phyloP scores from a whole-genome alignment of 2,888 invertebrate species.

The Tuberolachnus salignus region DNA sequence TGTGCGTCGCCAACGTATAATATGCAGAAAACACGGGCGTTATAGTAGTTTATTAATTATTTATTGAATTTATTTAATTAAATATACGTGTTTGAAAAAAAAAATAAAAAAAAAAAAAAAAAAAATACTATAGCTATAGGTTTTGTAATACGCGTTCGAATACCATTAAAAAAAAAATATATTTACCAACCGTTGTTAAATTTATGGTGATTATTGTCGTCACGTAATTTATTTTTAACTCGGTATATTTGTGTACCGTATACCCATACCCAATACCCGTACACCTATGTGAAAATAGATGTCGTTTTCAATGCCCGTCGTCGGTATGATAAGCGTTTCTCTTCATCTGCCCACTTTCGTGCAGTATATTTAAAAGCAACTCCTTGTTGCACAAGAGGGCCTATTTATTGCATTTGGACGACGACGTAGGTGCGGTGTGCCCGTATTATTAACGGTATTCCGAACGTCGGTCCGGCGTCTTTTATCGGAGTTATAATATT shows the following conservation, averaged over 20 bases:
- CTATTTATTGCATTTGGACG: slow-evolving; percentile 30
- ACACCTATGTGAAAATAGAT: not conserved
- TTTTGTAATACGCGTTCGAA: too few relatives aligned
- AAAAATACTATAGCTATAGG: too few relatives aligned
- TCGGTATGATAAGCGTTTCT: slow-evolving; percentile 23
- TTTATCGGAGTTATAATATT: too few relatives aligned
- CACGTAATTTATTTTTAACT: slow-evolving; percentile 29
- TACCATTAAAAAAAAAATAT: not conserved
- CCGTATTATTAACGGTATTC: too few relatives aligned
- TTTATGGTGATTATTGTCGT: slow-evolving; percentile 44
- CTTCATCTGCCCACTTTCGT: slow-evolving; percentile 24
- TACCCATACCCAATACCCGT: too few relatives aligned
- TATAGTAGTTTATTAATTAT: too few relatives aligned
- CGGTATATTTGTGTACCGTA: too few relatives aligned
- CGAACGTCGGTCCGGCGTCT: too few relatives aligned
- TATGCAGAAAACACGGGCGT: too few relatives aligned
- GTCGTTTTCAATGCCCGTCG: not conserved
- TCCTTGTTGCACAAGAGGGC: not conserved
- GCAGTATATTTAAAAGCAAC: slow-evolving; percentile 21
- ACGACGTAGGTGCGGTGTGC: too few relatives aligned
- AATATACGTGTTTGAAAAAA: slow-evolving; percentile 2
- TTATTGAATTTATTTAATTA: slow-evolving; percentile 11
- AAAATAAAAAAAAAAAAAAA: too few relatives aligned
- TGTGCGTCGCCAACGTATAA: too few relatives aligned
- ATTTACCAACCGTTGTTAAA: slow-evolving; percentile 1